Evolutionary conservation across 2,888 invertebrate genomes (phyloP).

Genomic region (Pachycephus smyrnensis): DNA sequence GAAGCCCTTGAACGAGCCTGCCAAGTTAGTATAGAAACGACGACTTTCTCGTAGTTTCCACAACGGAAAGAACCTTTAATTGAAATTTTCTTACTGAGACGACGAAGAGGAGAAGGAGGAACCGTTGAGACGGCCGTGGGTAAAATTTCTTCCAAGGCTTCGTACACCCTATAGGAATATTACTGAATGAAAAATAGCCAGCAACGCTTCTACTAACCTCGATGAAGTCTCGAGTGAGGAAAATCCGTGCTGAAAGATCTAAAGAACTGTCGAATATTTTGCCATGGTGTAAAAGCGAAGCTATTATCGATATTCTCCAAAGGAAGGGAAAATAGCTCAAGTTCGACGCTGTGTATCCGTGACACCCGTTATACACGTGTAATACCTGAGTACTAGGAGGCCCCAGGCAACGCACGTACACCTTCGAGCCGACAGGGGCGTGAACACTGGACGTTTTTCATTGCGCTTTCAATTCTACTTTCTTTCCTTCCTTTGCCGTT

Average conservation of each 20-base stretch:
- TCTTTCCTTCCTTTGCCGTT: not conserved
- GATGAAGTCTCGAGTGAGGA: not conserved
- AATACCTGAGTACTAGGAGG: slow-evolving; percentile 35
- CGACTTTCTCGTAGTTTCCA: not conserved
- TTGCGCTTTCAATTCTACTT: slow-evolving; percentile 46
- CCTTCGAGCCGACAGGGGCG: slow-evolving; percentile 30
- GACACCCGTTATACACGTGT: slow-evolving; percentile 43
- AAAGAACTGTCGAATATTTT: not conserved
- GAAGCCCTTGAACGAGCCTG: not conserved
- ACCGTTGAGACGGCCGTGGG: not conserved
- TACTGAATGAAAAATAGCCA: not conserved
- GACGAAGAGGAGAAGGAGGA: not conserved
- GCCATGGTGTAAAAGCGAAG: not conserved
- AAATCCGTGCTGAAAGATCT: not conserved
- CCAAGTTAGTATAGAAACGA: not conserved
- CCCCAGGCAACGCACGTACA: slow-evolving; percentile 41
- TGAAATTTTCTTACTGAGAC: not conserved
- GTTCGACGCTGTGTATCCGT: slow-evolving; percentile 34
- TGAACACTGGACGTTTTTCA: slow-evolving; percentile 39
- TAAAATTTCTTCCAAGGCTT: not conserved
- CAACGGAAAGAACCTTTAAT: not conserved
- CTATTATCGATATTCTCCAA: not conserved
- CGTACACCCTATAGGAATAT: not conserved
- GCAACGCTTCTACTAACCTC: not conserved
- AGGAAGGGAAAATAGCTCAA: slow-evolving; percentile 18